These are phyloP conservation scores for Limosa lapponica DNA, from an alignment of 2,797 vertebrate genomes.

Conservation along the genomic window DNA sequence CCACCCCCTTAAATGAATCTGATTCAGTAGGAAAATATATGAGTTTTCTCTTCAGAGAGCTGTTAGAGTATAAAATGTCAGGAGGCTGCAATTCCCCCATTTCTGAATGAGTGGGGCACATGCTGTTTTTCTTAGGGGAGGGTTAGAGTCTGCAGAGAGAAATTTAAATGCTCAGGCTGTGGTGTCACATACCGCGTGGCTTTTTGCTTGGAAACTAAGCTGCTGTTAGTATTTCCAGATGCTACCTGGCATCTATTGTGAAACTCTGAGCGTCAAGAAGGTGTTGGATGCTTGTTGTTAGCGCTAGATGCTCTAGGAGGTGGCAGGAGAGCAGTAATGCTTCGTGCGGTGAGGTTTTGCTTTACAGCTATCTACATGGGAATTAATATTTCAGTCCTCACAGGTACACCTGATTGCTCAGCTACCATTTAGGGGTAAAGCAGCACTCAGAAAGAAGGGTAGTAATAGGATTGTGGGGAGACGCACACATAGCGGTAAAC, in stretches of 20 bases:
- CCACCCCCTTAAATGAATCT: not conserved
- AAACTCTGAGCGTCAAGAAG: not conserved
- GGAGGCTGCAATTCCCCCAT: not conserved
- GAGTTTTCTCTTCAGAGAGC: not conserved
- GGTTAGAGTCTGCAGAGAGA: not conserved
- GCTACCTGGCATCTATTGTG: not conserved
- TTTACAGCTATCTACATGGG: not conserved
- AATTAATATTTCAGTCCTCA: not conserved
- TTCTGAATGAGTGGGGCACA: not conserved
- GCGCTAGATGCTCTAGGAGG: not conserved
- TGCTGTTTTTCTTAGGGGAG: not conserved
- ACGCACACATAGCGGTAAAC: not conserved
- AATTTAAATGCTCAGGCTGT: not conserved
- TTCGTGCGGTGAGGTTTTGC: not conserved
- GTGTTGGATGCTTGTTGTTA: not conserved
- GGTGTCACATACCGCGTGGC: rapidly evolving
- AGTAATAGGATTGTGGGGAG: not conserved
- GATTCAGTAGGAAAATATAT: not conserved
- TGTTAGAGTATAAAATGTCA: not conserved
- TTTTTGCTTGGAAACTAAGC: not conserved
- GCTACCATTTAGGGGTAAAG: not conserved
- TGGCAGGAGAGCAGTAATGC: not conserved
- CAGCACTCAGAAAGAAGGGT: not conserved
- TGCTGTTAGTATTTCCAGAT: not conserved
- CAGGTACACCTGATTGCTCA: not conserved